Evolutionary conservation across 2,797 vertebrate genomes (phyloP).

Genomic region (Remorina albescens): DNA sequence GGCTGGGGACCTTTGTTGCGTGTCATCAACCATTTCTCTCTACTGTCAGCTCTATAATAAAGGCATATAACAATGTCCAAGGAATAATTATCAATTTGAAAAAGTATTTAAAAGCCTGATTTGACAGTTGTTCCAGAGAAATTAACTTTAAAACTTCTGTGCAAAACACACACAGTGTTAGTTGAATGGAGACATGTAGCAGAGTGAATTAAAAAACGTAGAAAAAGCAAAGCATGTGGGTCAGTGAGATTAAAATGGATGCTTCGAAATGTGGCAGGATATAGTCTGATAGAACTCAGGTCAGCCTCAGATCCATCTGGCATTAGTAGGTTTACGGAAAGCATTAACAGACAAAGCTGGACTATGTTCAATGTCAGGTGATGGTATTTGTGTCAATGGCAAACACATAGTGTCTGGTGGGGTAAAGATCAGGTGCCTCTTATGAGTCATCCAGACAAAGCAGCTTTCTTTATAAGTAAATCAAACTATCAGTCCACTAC

Average conservation of each 20-base stretch:
- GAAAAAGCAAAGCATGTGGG: background rate
- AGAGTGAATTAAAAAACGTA: background rate
- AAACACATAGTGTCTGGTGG: conserved; percentile 23
- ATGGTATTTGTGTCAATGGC: conserved; percentile 43
- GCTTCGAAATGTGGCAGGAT: background rate
- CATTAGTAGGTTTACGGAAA: conserved; percentile 19
- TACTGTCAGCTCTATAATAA: background rate
- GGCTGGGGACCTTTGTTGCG: background rate
- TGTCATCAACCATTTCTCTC: background rate
- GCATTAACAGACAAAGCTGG: conserved; percentile 24
- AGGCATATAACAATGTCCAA: background rate
- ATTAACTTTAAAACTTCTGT: background rate
- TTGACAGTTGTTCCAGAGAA: background rate
- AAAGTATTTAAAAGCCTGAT: background rate
- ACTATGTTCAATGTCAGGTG: conserved; percentile 35
- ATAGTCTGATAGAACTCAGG: background rate
- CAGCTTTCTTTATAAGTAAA: conserved; percentile 31
- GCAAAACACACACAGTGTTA: background rate
- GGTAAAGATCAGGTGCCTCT: conserved; percentile 54
- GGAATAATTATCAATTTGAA: background rate
- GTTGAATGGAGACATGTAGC: background rate
- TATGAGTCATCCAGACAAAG: conserved; percentile 63
- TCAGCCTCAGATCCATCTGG: conserved; percentile 19
- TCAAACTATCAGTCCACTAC: background rate
- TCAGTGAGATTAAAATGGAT: background rate